Evolutionary conservation across 37 sponge, comb jelly and placozoan species (phyloP), one percentile per base, ranked within the genome.

Genomic region (Hexactinellida sp.): DNA sequence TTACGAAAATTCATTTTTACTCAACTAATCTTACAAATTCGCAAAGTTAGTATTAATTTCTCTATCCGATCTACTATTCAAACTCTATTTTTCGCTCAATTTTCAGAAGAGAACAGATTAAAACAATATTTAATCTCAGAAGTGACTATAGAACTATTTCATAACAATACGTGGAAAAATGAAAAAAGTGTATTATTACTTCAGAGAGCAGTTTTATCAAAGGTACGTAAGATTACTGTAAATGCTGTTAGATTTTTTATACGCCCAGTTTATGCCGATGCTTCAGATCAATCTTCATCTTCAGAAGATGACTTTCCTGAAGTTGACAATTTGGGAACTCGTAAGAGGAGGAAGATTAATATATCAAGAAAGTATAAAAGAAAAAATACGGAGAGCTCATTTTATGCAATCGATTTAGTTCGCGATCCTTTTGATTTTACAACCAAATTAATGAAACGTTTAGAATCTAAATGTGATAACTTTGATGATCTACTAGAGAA

Each of bases 361-460:
- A 63, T 3, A 10, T 5, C 32, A 25, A 63, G 28, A 7, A 63
- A 63, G 21, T 32, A 3, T 32, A 63, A 25, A n/a, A 21, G 32
- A 3, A 25, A 1, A 25, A 63, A n/a, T 63, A 7, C 76, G 3
- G 21, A 23, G 19, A 7, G 13, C 5, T 63, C 76, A 63, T 63
- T 63, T 63, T 63, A 63, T 28, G 76, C 76, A n/a, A 63, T 63
- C 13, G 76, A 63, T 25, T 63, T 63, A 63, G 30, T 63, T 23
- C 76, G 76, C 21, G 76, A 63, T 63, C 76, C 76, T 28, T 32
- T 63, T 28, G 76, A 63, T 28, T 63, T 63, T n/a, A 63, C 76
- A 25, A 25, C 76, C 25, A 63, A 63, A 32, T 28, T 63, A 63
- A 63, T 63, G 76, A 63, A 63, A 63, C 76, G 30, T 28, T 5